phyloP scores from a whole-genome alignment of 2,113 vertebrate species.

The Myxocyprinus asiaticus region DNA sequence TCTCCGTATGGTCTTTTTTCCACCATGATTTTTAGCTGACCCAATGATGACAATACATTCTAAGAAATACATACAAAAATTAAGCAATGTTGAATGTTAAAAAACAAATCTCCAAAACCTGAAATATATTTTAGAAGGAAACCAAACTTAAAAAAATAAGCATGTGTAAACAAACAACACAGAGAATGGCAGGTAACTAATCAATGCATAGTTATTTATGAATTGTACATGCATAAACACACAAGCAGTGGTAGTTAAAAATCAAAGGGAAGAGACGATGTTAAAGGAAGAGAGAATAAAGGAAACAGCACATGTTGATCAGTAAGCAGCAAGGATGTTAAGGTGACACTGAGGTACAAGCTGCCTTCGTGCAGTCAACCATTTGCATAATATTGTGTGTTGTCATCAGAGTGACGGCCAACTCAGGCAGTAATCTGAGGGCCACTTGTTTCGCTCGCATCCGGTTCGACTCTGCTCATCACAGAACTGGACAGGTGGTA shows the following conservation, averaged over 20 bases:
- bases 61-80: not conserved
- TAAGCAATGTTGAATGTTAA: too few species aligned
- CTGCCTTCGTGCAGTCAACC: conserved; percentile 56
- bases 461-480: conserved; percentile 59
- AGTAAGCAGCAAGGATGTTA: conserved; percentile 57
- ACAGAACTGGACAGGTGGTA: conserved; percentile 71
- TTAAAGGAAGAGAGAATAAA: conserved; percentile 25
- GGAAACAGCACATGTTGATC: conserved; percentile 55
- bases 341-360: conserved; percentile 42
- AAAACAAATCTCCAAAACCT: too few species aligned
- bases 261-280: not conserved
- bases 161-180: not conserved
- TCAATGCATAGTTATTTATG: too few species aligned
- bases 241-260: not conserved
- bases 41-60: not conserved
- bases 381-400: conserved; percentile 79
- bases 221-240: too few species aligned
- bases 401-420: conserved; percentile 70
- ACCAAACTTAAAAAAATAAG: not conserved
- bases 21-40: not conserved
- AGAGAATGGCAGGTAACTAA: too few species aligned
- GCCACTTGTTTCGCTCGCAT: conserved; percentile 47
- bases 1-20: not conserved
- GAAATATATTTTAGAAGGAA: too few species aligned
- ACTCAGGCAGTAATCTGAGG: conserved; percentile 69